These are phyloP conservation scores for Hylomyscus alleni DNA, from an alignment of 2,797 vertebrate species.

Conservation along the genomic window DNA sequence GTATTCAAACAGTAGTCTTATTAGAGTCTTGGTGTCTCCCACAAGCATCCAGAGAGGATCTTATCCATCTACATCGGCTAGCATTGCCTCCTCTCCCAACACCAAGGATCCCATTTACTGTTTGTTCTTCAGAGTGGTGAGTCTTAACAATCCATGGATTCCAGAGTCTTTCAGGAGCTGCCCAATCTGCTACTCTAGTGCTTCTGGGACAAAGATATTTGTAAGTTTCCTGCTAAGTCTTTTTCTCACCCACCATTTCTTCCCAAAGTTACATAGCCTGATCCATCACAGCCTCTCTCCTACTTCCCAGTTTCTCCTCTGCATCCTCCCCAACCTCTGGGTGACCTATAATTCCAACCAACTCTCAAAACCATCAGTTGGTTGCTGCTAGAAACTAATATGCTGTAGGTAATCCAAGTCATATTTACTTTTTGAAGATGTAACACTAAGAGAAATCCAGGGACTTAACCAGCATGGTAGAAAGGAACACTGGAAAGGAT, in stretches of 20 bases:
- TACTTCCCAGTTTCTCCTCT: neutral
- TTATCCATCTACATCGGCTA: too few species aligned
- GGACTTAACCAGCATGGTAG: neutral
- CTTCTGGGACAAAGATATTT: neutral
- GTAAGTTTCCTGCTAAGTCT: neutral
- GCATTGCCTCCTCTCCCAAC: neutral
- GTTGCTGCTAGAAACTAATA: neutral
- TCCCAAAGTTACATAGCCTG: neutral
- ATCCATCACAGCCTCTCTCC: neutral
- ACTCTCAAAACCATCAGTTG: neutral
- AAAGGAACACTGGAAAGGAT: neutral
- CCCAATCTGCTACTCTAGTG: neutral
- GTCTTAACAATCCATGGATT: neutral
- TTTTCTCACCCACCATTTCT: neutral
- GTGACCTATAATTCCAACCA: neutral
- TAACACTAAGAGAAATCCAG: neutral
- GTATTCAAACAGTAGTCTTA: neutral
- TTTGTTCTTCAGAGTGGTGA: neutral
- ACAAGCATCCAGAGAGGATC: neutral
- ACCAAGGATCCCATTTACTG: neutral
- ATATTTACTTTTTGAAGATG: neutral
- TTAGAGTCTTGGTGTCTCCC: neutral
- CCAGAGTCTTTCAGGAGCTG: neutral
- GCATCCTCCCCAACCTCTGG: accelerated
- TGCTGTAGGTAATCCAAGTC: too few species aligned